Conservation (phyloP, 2,888 invertebrate species). For the Ornithoptera alexandrae region DNA sequence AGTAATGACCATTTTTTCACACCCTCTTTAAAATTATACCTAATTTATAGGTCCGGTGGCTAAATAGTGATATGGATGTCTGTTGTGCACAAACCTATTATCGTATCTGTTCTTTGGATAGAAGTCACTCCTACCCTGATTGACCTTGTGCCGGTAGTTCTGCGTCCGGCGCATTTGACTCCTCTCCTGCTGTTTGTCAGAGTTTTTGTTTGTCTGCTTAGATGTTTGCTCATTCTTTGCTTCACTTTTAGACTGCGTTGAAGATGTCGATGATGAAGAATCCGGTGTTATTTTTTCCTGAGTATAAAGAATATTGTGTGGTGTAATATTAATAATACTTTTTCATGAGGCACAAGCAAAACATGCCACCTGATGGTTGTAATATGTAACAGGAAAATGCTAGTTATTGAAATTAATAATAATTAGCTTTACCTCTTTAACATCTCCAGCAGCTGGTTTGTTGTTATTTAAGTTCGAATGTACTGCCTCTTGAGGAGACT, state of each 20-base stretch:
- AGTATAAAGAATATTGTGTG: conserved; percentile 9
- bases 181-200: conserved; percentile 53
- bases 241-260: conserved; percentile 40
- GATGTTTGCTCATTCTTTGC: conserved; percentile 33
- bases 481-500: conserved; percentile 30
- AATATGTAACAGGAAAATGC: no score
- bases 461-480: conserved; percentile 10
- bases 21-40: conserved; percentile 14
- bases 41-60: conserved; percentile 76
- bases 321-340: no score
- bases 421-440: conserved; percentile 48
- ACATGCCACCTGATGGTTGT: no score
- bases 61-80: conserved; percentile 70
- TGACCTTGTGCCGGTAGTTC: conserved; percentile 62
- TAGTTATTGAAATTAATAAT: no score
- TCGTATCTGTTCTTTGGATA: conserved; percentile 71
- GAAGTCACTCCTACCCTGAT: conserved; percentile 58
- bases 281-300: conserved; percentile 58
- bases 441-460: conserved; percentile 28
- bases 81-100: conserved; percentile 60
- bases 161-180: conserved; percentile 58
- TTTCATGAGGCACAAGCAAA: no score
- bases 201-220: conserved; percentile 49
- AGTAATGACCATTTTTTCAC: background rate
- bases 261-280: conserved; percentile 34